A percentile compares a stretch with the other conserved stretches of the same genome.
Conservation (phyloP, 2,113 vertebrate species). For the Sylvilagus bachmani region DNA sequence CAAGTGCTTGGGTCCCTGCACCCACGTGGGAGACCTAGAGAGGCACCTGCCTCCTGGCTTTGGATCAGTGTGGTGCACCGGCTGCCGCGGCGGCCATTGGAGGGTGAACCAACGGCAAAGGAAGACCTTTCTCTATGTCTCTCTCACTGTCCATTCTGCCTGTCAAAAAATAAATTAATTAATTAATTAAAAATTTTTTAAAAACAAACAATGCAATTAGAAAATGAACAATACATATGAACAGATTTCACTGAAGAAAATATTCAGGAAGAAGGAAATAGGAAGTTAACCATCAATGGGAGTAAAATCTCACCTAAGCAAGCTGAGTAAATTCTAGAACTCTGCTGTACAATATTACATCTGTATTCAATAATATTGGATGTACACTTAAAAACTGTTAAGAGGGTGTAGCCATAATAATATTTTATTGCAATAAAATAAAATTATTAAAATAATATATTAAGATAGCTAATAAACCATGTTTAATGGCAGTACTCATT, state of each 20-base stretch:
- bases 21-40: too few species aligned
- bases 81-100: too few species aligned
- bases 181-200: too few species aligned
- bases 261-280: not conserved
- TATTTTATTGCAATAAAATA: not conserved
- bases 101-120: too few species aligned
- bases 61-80: too few species aligned
- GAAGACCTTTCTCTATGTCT: too few species aligned
- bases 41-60: too few species aligned
- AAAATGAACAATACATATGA: not conserved
- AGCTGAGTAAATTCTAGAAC: not conserved
- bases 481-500: not conserved
- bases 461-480: not conserved
- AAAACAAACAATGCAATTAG: not conserved
- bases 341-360: not conserved
- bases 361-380: not conserved
- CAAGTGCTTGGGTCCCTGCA: too few species aligned
- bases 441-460: not conserved
- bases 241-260: not conserved
- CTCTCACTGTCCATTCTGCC: too few species aligned
- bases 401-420: not conserved
- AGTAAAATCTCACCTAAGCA: not conserved
- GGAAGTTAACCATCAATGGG: not conserved
- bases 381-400: not conserved
- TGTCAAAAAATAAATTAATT: too few species aligned